Evolutionary conservation across 30 jellyfish, hydroid and myxozoan species (phyloP).

Genomic region (Aurelia sp.): DNA sequence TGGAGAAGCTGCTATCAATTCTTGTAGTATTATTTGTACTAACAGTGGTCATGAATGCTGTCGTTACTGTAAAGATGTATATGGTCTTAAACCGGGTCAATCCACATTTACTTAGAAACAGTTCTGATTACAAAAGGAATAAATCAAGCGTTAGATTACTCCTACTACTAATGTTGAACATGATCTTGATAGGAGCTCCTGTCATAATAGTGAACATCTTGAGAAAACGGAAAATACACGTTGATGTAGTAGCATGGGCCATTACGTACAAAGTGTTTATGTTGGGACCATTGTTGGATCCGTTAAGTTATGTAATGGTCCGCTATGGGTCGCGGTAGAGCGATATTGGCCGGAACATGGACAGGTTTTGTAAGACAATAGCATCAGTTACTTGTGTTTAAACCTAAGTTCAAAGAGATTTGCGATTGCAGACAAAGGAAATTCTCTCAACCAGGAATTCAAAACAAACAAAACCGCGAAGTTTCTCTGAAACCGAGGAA

Average conservation of each 20-base stretch:
- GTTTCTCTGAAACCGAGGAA: no score
- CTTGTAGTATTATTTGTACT: background rate
- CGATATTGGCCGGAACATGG: no score
- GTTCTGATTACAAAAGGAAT: background rate
- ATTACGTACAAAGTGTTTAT: background rate
- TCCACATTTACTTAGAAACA: background rate
- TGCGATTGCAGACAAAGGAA: no score
- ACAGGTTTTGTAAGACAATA: no score
- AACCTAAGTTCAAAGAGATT: no score
- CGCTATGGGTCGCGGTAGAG: background rate
- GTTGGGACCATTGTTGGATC: constrained; percentile 17
- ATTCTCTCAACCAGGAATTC: no score
- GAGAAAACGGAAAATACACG: background rate
- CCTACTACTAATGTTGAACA: background rate
- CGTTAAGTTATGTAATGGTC: constrained; percentile 6
- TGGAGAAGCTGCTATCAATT: background rate
- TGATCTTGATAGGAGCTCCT: constrained; percentile 7
- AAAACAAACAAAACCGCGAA: no score
- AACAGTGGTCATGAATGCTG: background rate
- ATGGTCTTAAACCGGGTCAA: background rate
- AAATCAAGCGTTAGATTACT: constrained; percentile 2
- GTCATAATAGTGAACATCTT: background rate
- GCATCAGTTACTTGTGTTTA: no score
- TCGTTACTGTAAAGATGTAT: background rate
- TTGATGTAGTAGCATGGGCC: background rate